phyloP scores from a whole-genome alignment of 2,888 invertebrate species.

The Agrotis ipsilon region DNA sequence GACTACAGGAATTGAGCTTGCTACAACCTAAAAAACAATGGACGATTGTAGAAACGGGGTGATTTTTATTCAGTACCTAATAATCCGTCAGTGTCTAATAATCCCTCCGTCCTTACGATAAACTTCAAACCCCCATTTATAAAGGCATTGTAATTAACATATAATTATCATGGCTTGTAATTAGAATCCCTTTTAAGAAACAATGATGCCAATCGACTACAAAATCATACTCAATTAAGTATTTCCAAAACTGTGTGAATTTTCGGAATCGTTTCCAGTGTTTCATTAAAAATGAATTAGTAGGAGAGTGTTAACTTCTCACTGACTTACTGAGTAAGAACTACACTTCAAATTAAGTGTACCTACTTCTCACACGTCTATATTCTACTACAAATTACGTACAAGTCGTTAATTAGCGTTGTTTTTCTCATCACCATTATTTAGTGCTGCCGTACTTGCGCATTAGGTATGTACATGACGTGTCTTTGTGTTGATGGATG shows the following conservation, averaged over 20 bases:
- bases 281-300: conserved; percentile 31
- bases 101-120: too few relatives aligned
- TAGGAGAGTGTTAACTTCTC: conserved; percentile 28
- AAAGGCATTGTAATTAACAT: not conserved
- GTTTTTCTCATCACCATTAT: conserved; percentile 9
- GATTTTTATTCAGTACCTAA: too few relatives aligned
- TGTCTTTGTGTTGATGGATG: not conserved
- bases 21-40: too few relatives aligned
- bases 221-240: conserved; percentile 7
- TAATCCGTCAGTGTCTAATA: too few relatives aligned
- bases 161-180: not conserved
- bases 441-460: conserved; percentile 6
- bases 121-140: not conserved
- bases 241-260: conserved; percentile 37
- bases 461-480: not conserved
- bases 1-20: too few relatives aligned
- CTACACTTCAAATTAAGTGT: conserved; percentile 17
- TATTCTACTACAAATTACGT: conserved; percentile 31
- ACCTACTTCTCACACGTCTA: conserved; percentile 4
- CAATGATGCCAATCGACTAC: conserved; percentile 4
- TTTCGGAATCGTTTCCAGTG: conserved; percentile 24
- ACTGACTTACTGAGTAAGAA: conserved; percentile 19
- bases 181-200: not conserved
- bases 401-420: conserved; percentile 13
- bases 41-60: too few relatives aligned